Evolutionary conservation across 2,113 vertebrate genomes (phyloP).

Genomic region (Egretta garzetta): DNA sequence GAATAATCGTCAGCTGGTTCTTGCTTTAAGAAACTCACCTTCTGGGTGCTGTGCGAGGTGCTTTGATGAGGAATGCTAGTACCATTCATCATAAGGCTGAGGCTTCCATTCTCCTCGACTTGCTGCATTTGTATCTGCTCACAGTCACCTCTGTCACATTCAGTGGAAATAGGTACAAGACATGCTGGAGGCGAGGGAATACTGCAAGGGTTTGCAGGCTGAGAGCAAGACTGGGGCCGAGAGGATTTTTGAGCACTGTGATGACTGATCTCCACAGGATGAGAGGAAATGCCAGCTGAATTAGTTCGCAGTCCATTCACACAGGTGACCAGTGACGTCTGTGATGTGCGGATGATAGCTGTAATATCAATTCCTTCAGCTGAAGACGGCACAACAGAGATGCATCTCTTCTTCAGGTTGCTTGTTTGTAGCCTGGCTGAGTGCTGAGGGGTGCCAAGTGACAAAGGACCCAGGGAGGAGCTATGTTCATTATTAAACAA

Average conservation of each 20-base stretch:
- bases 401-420: conserved; percentile 84
- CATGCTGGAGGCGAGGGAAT: conserved; percentile 84
- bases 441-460: conserved; percentile 81
- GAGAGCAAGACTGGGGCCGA: conserved; percentile 70
- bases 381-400: conserved; percentile 78
- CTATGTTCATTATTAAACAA: conserved; percentile 90
- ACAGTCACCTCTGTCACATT: conserved; percentile 78
- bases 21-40: conserved; percentile 87
- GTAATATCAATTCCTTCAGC: conserved; percentile 83
- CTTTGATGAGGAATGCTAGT: conserved; percentile 65
- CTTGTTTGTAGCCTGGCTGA: conserved; percentile 82
- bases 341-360: conserved; percentile 86
- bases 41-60: conserved; percentile 73
- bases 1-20: conserved; percentile 91
- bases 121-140: conserved; percentile 83
- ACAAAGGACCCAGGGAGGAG: conserved; percentile 85
- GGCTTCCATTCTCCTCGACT: conserved; percentile 66
- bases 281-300: conserved; percentile 77
- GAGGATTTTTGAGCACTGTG: conserved; percentile 76
- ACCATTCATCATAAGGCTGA: conserved; percentile 71
- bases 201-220: conserved; percentile 80
- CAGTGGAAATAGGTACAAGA: conserved; percentile 79
- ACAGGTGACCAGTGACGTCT: conserved; percentile 87
- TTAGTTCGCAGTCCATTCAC: conserved; percentile 83
- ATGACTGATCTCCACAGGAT: conserved; percentile 74